Evolutionary conservation across 2,797 vertebrate genomes (phyloP).

Genomic region (Scyliorhinus canicula): DNA sequence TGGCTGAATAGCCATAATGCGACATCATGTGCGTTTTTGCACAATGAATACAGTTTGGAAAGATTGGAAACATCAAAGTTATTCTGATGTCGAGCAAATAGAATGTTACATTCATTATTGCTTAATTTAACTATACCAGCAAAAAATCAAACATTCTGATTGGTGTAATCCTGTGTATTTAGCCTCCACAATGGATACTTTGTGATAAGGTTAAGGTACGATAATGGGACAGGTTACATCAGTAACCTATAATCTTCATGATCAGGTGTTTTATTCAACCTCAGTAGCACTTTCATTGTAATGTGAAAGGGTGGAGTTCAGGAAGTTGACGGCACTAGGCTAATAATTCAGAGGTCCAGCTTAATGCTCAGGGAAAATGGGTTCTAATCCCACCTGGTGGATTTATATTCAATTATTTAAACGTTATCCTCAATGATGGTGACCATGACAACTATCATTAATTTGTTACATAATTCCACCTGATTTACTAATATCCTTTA

Average conservation of each 20-base stretch:
- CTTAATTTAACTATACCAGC: neutral
- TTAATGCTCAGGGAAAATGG: too few species aligned
- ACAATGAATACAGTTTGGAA: neutral
- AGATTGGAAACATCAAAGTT: neutral
- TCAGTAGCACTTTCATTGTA: neutral
- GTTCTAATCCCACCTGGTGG: too few species aligned
- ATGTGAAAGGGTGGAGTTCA: too few species aligned
- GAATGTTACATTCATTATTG: too few species aligned
- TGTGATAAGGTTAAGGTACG: neutral
- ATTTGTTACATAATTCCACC: too few species aligned
- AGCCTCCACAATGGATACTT: neutral
- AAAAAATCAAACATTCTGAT: neutral
- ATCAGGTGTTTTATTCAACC: neutral
- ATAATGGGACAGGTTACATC: neutral
- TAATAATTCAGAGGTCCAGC: too few species aligned
- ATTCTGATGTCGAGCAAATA: neutral
- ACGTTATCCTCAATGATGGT: too few species aligned
- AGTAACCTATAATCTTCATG: neutral
- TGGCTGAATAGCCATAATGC: neutral
- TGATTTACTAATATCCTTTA: too few species aligned
- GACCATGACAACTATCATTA: too few species aligned
- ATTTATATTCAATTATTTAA: too few species aligned
- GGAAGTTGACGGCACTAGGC: too few species aligned
- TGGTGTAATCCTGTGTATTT: neutral
- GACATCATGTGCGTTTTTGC: neutral